Percentiles rank a stretch among this genome's conserved stretches.
phyloP scores from a whole-genome alignment of 2,888 invertebrate species.

The Sinelater perroti region DNA sequence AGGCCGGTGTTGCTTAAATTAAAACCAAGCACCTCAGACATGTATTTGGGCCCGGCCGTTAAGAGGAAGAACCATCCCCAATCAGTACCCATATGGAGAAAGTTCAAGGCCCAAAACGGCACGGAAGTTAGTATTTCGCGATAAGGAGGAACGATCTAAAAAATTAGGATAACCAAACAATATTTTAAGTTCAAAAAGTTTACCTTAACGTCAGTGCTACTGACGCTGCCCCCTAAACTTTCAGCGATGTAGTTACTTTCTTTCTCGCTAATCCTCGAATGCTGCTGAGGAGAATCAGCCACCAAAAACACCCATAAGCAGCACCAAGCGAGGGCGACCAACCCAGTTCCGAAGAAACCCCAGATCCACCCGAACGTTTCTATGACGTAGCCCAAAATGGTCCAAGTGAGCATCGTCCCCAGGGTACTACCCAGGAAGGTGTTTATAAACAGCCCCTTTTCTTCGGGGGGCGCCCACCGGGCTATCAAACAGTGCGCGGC shows the following conservation, averaged over 20 bases:
- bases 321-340: constrained; percentile 53
- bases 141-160: constrained; percentile 73
- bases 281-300: constrained; percentile 64
- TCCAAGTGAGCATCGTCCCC: constrained; percentile 63
- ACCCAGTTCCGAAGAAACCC: constrained; percentile 55
- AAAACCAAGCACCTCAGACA: constrained; percentile 77
- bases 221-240: constrained; percentile 67
- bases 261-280: constrained; percentile 63
- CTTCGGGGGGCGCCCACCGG: constrained; percentile 63
- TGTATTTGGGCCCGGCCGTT: constrained; percentile 79
- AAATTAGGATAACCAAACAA: constrained; percentile 41
- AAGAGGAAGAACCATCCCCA: constrained; percentile 81
- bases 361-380: constrained; percentile 56
- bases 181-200: background rate
- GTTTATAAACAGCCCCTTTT: constrained; percentile 62
- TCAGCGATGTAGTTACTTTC: constrained; percentile 65
- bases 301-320: constrained; percentile 63
- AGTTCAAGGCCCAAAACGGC: constrained; percentile 72
- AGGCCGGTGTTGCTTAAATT: constrained; percentile 75
- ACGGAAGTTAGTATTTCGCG: constrained; percentile 69
- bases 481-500: constrained; percentile 56
- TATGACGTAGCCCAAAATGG: constrained; percentile 59
- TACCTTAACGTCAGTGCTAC: constrained; percentile 50
- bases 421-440: constrained; percentile 63
- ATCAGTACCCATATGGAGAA: constrained; percentile 78